A percentile compares a stretch with the other conserved stretches of the same genome.
Conservation (phyloP, 2,113 vertebrate genomes). For the Notarius quadriscutis region DNA sequence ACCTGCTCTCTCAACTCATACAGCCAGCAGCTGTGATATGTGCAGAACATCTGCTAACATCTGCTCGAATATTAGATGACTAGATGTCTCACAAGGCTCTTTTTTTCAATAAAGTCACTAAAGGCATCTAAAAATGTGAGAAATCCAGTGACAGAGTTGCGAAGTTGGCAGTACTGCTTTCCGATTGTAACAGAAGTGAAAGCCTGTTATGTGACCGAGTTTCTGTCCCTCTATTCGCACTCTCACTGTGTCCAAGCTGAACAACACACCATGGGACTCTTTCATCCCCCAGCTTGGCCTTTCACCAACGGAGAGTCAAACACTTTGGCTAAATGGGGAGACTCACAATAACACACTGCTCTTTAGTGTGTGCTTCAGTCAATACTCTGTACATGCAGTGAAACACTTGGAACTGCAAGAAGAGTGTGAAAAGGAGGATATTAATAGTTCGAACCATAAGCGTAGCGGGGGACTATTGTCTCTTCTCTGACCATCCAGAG, state of each 20-base stretch:
- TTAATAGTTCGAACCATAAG: slow-evolving; percentile 9
- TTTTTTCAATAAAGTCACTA: background rate
- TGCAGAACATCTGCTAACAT: background rate
- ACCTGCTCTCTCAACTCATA: background rate
- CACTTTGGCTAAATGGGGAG: slow-evolving; percentile 5
- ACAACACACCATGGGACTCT: slow-evolving; percentile 60
- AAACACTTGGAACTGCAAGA: background rate
- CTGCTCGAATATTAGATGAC: too few relatives aligned
- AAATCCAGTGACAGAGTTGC: background rate
- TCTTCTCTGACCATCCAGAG: slow-evolving; percentile 13
- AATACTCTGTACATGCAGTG: slow-evolving; percentile 21
- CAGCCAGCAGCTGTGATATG: background rate
- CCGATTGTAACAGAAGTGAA: background rate
- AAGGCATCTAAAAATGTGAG: background rate
- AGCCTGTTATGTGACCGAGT: background rate
- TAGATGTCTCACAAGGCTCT: background rate
- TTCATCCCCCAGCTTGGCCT: slow-evolving; percentile 53
- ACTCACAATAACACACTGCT: slow-evolving; percentile 8
- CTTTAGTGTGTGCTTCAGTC: slow-evolving; percentile 16
- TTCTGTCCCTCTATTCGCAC: slow-evolving; percentile 37
- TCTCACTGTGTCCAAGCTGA: slow-evolving; percentile 61
- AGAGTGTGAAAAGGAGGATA: background rate
- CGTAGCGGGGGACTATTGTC: background rate
- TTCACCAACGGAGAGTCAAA: slow-evolving; percentile 41
- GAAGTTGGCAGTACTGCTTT: background rate